A percentile compares a stretch with the other conserved stretches of the same genome.
Evolutionary conservation across 2,888 invertebrate genomes (phyloP).

Genomic region (Drosophila suboccidentalis): DNA sequence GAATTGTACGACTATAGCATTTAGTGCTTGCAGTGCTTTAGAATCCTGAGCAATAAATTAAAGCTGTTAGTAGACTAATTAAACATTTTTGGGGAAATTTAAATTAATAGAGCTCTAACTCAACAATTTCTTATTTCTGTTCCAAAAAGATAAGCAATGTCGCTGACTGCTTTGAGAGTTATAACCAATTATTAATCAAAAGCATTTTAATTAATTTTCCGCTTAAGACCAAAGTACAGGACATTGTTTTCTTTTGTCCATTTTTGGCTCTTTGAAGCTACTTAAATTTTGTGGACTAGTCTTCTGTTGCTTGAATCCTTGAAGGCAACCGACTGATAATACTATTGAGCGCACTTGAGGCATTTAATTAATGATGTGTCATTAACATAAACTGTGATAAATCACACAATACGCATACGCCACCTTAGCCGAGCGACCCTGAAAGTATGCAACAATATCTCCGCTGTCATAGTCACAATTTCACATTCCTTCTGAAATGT

Average conservation of each 20-base stretch:
- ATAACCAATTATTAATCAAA: constrained; percentile 26
- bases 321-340: constrained; percentile 20
- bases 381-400: constrained; percentile 63
- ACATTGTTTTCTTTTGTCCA: constrained; percentile 10
- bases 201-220: constrained; percentile 68
- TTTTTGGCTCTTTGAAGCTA: neutral
- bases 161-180: constrained; percentile 1
- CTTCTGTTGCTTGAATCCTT: constrained; percentile 2
- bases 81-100: neutral
- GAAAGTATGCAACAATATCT: constrained; percentile 37
- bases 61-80: neutral
- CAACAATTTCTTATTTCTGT: neutral
- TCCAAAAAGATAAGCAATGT: constrained; percentile 10
- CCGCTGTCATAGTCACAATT: constrained; percentile 39
- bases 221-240: constrained; percentile 10
- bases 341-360: constrained; percentile 45
- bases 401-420: constrained; percentile 50
- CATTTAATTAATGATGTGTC: constrained; percentile 74
- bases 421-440: constrained; percentile 1
- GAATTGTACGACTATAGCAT: neutral
- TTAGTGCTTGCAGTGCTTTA: neutral
- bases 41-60: neutral
- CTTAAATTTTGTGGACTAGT: neutral
- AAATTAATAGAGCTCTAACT: neutral
- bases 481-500: constrained; percentile 35